phyloP scores from a whole-genome alignment of 2,113 vertebrate species.

The Cyprinus carpio region DNA sequence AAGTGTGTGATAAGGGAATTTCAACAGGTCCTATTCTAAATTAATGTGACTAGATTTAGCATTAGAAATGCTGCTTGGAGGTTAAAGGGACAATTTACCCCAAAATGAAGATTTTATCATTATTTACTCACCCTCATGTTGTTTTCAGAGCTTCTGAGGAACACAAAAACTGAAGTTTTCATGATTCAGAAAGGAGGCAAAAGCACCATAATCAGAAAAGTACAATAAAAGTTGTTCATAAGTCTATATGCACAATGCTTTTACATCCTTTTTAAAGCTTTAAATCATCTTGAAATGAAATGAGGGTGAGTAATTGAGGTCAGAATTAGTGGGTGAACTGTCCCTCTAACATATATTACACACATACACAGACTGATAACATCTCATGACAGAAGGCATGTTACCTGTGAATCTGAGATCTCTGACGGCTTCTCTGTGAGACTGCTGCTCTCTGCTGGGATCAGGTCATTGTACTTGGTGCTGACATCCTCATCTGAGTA shows the following conservation, averaged over 20 bases:
- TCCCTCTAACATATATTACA: background rate
- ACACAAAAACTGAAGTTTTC: background rate
- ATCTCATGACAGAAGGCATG: background rate
- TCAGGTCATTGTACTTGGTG: conserved; percentile 95
- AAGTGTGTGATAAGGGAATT: conserved; percentile 21
- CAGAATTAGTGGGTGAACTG: background rate
- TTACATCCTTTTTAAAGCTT: background rate
- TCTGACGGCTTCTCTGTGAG: conserved; percentile 95
- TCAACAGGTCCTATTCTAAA: background rate
- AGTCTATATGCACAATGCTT: background rate
- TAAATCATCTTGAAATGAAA: background rate
- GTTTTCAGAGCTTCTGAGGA: background rate
- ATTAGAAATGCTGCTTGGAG: background rate
- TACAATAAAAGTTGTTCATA: too few relatives aligned
- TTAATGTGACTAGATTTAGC: conserved; percentile 7
- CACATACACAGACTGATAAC: background rate
- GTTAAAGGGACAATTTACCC: background rate
- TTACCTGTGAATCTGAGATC: conserved; percentile 94
- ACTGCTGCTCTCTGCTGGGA: conserved; percentile 94
- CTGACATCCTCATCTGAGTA: conserved; percentile 96
- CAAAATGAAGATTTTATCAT: background rate
- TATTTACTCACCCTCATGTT: background rate
- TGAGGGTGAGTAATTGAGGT: background rate
- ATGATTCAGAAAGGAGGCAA: background rate
- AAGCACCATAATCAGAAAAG: background rate